Conservation (phyloP, 2,113 vertebrate species). For the Prionailurus viverrinus region DNA sequence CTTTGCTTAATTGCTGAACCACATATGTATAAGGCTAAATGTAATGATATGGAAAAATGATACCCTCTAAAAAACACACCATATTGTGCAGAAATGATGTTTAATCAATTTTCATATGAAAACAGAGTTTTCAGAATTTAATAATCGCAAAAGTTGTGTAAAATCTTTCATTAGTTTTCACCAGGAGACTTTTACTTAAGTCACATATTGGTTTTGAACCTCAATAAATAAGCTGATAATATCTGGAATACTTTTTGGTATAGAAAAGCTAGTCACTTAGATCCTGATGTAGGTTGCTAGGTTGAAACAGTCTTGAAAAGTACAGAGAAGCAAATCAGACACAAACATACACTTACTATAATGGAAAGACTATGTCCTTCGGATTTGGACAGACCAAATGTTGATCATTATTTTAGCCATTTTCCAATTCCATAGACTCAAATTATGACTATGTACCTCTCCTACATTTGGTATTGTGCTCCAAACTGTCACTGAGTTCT, state of each 20-base stretch:
- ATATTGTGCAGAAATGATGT: neutral
- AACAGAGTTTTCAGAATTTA: neutral
- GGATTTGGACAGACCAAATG: neutral
- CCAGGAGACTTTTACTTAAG: neutral
- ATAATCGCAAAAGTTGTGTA: neutral
- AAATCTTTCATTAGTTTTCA: neutral
- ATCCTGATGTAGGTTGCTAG: neutral
- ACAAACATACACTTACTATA: neutral
- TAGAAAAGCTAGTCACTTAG: neutral
- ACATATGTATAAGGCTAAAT: neutral
- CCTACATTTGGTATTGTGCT: neutral
- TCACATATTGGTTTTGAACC: neutral
- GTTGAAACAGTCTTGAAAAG: neutral
- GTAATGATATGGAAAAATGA: neutral
- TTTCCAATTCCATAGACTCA: neutral
- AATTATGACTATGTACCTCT: neutral
- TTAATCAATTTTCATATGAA: neutral
- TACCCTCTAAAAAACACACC: neutral
- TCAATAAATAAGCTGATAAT: neutral
- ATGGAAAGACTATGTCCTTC: neutral
- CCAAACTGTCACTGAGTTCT: neutral
- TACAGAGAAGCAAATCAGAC: neutral
- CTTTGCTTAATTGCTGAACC: slow-evolving; percentile 14
- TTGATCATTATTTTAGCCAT: neutral
- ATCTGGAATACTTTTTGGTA: neutral